These are phyloP conservation scores for Hyalella azteca DNA, from an alignment of 2,888 invertebrate genomes.

Conservation along the genomic window DNA sequence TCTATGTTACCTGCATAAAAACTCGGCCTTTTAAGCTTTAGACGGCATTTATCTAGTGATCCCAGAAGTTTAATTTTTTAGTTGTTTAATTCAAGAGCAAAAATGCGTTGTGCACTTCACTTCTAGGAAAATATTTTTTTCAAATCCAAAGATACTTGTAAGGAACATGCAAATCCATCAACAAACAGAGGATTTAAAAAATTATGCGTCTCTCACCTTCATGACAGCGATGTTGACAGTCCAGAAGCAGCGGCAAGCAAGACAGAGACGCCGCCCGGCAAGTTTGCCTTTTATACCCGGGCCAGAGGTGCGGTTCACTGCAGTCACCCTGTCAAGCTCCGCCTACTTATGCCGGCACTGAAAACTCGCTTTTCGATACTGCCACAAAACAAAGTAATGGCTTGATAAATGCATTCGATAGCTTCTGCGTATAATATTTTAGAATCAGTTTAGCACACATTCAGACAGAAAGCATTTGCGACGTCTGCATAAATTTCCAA, in stretches of 20 bases:
- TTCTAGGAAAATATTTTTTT: background rate
- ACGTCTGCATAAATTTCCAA: too few relatives aligned
- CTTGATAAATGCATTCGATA: too few relatives aligned
- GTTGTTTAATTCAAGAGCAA: background rate
- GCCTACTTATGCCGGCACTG: too few relatives aligned
- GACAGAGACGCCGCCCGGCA: background rate
- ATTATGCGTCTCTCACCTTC: background rate
- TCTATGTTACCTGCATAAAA: too few relatives aligned
- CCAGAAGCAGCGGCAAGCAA: background rate
- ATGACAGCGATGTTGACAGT: background rate
- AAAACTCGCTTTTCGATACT: too few relatives aligned
- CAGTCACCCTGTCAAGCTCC: background rate
- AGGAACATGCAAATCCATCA: background rate
- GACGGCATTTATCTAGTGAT: too few relatives aligned
- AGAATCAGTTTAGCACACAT: too few relatives aligned
- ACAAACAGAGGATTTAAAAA: background rate
- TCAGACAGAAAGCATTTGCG: too few relatives aligned
- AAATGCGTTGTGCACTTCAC: background rate
- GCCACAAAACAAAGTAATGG: too few relatives aligned
- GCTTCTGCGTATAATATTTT: too few relatives aligned
- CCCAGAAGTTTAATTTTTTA: too few relatives aligned
- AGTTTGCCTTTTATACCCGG: background rate
- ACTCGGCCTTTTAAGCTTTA: too few relatives aligned
- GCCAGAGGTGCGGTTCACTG: background rate
- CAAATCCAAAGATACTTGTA: background rate